Evolutionary conservation across 2,113 vertebrate species (phyloP).

Genomic region (Larimichthys polyactis): DNA sequence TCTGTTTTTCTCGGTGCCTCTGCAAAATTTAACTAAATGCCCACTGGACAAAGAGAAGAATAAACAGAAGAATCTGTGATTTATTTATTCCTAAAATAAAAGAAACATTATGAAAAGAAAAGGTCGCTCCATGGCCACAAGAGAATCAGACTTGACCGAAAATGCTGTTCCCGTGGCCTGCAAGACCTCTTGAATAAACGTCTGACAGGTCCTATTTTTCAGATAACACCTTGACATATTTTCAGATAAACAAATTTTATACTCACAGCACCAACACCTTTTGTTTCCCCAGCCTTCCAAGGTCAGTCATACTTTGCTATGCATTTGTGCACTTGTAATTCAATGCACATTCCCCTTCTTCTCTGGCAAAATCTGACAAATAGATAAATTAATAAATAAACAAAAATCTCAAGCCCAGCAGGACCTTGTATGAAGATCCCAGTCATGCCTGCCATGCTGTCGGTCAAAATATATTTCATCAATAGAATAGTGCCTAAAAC

Average conservation of each 20-base stretch:
- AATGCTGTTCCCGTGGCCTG: not conserved
- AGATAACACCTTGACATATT: not conserved
- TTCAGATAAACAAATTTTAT: not conserved
- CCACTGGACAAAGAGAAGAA: not conserved
- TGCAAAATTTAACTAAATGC: conserved; percentile 9
- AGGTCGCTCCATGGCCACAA: not conserved
- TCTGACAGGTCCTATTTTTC: conserved; percentile 17
- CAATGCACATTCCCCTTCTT: not conserved
- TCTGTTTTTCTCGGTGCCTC: not conserved
- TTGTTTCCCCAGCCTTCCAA: not conserved
- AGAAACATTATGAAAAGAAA: conserved; percentile 7
- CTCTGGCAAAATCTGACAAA: not conserved
- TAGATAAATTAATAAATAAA: conserved; percentile 22
- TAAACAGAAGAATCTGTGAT: not conserved
- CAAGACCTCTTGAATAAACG: conserved; percentile 10
- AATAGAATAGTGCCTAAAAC: conserved; percentile 40
- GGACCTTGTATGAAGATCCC: conserved; percentile 12
- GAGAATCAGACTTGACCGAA: not conserved
- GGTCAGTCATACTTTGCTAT: conserved; percentile 3
- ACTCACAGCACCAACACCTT: not conserved
- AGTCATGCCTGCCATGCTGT: conserved; percentile 10
- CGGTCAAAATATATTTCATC: conserved; percentile 43
- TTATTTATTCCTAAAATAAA: not conserved
- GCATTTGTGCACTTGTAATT: conserved; percentile 4
- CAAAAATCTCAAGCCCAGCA: not conserved